A percentile compares a stretch with the other conserved stretches of the same genome.
Conservation (phyloP, 1,140 invertebrate species). For the Archivesica marissinica region DNA sequence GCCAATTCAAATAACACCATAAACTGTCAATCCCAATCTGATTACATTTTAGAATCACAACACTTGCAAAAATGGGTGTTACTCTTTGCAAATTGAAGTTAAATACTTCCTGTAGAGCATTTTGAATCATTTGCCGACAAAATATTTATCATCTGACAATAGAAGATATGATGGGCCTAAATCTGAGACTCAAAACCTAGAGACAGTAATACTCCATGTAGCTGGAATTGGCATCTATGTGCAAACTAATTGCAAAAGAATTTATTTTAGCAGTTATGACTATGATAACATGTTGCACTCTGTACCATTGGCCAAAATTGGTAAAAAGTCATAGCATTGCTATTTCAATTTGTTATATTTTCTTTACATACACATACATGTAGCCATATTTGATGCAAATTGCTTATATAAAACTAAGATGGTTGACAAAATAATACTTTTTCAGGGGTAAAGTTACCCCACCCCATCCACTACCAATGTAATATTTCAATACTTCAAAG, state of each 20-base stretch:
- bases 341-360: no score
- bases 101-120: constrained; percentile 26
- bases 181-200: neutral
- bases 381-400: no score
- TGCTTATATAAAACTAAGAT: neutral
- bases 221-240: no score
- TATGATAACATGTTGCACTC: no score
- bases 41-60: constrained; percentile 23
- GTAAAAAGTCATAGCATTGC: no score
- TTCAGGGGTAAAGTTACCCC: neutral
- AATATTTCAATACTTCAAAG: no score
- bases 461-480: no score
- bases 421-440: neutral
- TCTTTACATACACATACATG: no score
- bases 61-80: neutral
- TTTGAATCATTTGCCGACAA: constrained; percentile 23
- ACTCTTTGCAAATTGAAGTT: constrained; percentile 34
- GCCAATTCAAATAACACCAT: neutral
- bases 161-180: neutral
- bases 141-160: neutral
- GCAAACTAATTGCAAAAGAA: no score
- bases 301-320: no score
- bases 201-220: neutral
- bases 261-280: no score
- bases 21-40: neutral